phyloP scores from a whole-genome alignment of 2,797 vertebrate genomes.

The Rhabdophis nuchalis region DNA sequence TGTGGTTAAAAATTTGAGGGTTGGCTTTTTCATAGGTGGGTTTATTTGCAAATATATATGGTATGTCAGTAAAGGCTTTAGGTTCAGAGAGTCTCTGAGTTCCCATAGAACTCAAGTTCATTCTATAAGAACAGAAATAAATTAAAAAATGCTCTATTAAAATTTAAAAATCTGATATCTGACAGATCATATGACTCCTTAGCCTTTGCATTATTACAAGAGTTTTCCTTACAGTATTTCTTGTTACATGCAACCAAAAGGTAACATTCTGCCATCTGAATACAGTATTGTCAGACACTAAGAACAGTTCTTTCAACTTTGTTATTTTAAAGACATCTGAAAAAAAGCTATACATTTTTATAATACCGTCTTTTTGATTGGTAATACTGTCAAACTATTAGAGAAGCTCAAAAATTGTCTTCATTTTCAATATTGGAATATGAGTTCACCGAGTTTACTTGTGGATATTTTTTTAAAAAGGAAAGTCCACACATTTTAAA shows the following conservation, averaged over 20 bases:
- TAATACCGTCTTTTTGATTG: constrained; percentile 1
- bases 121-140: background rate
- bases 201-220: fast-evolving
- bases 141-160: background rate
- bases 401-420: constrained; percentile 19
- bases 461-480: constrained; percentile 1
- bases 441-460: background rate
- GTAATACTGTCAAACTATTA: constrained; percentile 5
- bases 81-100: background rate
- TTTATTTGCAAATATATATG: background rate
- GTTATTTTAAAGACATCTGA: constrained; percentile 56
- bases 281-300: fast-evolving
- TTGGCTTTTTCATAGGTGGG: background rate
- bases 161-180: background rate
- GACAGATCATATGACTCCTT: background rate
- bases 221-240: background rate
- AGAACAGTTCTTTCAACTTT: constrained; percentile 41
- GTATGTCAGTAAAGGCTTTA: background rate
- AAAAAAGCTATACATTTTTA: constrained; percentile 56
- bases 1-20: background rate
- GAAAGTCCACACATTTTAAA: background rate
- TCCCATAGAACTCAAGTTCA: background rate
- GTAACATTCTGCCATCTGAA: background rate
- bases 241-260: background rate
- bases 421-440: constrained; percentile 19